Evolutionary conservation across 2,888 invertebrate species (phyloP), one percentile per base, ranked within the genome.

Genomic region (Eilema griseolum): DNA sequence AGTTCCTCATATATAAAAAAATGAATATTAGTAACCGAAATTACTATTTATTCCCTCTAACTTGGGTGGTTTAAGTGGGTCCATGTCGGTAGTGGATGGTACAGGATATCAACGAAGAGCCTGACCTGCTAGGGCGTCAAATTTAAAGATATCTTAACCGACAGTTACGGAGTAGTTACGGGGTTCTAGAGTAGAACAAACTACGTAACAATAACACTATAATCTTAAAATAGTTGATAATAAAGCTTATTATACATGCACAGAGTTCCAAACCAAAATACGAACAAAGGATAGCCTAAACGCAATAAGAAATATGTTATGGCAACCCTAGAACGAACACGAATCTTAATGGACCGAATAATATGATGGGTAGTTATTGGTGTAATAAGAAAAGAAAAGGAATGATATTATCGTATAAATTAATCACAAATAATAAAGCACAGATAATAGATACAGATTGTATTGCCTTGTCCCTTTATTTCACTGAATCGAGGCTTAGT

Each of bases 381-480:
- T 52, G 20, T 52, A 52, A 52, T n/a, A 52, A n/a, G 52, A 52
- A 52, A 52, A 52, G n/a, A n/a, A 52, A 52, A 52, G 5, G 7
- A 52, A 52, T 52, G 52, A 52, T 52, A 52, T 52, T n/a, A 52
- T n/a, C n/a, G n/a, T 52, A n/a, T 52, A n/a, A 52, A 52, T 52
- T 52, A n/a, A 52, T 52, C 20, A n/a, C n/a, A 52, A 52, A 20
- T 46, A 46, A 52, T n/a, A 52, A 52, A 8, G 52, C 52, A n/a
- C n/a, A n/a, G n/a, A n/a, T n/a, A n/a, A n/a, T n/a, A n/a, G n/a
- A n/a, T n/a, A 52, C 10, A n/a, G 52, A 52, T 52, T 10, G n/a
- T 52, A 52, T 52, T 20, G 52, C 52, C 20, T 46, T 20, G 46
- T 46, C 46, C 46, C 46, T 46, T 46, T 52, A 8, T 52, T 10